phyloP scores from a whole-genome alignment of 2,113 vertebrate species.

The Zapornia atra region DNA sequence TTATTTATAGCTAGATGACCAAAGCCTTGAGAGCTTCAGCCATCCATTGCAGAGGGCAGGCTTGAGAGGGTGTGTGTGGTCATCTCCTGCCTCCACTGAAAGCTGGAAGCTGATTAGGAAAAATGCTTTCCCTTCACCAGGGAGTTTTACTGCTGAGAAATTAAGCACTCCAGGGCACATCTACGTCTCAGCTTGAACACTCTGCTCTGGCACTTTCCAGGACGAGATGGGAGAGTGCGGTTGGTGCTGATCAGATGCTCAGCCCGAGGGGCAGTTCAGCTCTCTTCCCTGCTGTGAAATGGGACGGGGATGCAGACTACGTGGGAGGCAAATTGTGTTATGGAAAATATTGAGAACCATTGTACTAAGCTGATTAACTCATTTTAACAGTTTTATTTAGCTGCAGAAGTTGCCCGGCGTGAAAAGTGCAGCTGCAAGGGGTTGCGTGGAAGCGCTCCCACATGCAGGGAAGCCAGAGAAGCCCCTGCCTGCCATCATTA shows the following conservation, averaged over 20 bases:
- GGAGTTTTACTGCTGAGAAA: neutral
- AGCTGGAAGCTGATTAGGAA: neutral
- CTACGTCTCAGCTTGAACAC: neutral
- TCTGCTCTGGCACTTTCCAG: neutral
- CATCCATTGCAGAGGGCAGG: neutral
- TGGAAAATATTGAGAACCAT: neutral
- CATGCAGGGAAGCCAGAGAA: neutral
- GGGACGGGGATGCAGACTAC: neutral
- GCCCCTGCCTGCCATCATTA: neutral
- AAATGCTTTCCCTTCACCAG: neutral
- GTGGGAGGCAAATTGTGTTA: conserved; percentile 31
- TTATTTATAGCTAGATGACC: neutral
- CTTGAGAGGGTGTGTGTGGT: neutral
- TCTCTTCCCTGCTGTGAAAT: neutral
- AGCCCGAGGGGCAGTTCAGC: neutral
- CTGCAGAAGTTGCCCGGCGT: neutral
- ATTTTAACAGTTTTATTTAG: neutral
- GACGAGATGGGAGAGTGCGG: neutral
- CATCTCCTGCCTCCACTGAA: neutral
- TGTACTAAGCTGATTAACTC: conserved; percentile 1
- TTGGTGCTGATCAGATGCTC: neutral
- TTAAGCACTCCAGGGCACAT: neutral
- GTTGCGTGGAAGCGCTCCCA: neutral
- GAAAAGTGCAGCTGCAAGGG: neutral
- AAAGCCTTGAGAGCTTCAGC: neutral